Evolutionary conservation across 2,888 invertebrate species (phyloP), one percentile per base, ranked within the genome.

Genomic region (Muscina levida): DNA sequence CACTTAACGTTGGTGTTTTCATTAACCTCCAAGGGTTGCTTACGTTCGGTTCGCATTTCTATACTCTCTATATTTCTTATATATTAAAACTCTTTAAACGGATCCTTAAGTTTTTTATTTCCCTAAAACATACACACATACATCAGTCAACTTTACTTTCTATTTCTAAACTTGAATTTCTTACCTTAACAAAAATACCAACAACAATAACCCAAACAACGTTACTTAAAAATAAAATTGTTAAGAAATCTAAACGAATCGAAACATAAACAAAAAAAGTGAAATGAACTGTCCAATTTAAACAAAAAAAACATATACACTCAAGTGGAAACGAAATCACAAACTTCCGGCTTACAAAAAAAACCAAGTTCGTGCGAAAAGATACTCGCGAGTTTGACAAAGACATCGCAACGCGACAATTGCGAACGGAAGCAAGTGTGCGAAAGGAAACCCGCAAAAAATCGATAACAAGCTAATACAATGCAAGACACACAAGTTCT

Each of bases 31-130:
- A 90, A 90, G 90, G 90, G 90, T 91, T 90, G 90, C 88, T 90
- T 90, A 89, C 89, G 89, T 90, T 90, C 90, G 90, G 90, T 90
- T 90, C 90, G 90, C 90, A 90, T 90, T 90, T 90, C 90, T 90
- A 89, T 89, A 90, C 90, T 90, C 89, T 90, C 77, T 81, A 62
- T 81, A 62, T 62, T 81, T 77, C 90, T 90, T 90, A 90, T 88
- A 90, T 89, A 89, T 89, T 87, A 89, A 62, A 89, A 87, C 87
- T 87, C 87, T 88, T 81, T 87, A 86, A 86, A 87, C 87, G 87
- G 87, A 87, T 87, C 86, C 86, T 87, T 87, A 85, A 87, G 87
- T 87, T 89, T 86, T 75, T 67, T 62, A 77, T 77, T 59, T 66
- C 68, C 57, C 71, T 71, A 53, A 77, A 77, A 72, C 71, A 68